Evolutionary conservation across 2,797 vertebrate genomes (phyloP).

Genomic region (Hemitrygon akajei): DNA sequence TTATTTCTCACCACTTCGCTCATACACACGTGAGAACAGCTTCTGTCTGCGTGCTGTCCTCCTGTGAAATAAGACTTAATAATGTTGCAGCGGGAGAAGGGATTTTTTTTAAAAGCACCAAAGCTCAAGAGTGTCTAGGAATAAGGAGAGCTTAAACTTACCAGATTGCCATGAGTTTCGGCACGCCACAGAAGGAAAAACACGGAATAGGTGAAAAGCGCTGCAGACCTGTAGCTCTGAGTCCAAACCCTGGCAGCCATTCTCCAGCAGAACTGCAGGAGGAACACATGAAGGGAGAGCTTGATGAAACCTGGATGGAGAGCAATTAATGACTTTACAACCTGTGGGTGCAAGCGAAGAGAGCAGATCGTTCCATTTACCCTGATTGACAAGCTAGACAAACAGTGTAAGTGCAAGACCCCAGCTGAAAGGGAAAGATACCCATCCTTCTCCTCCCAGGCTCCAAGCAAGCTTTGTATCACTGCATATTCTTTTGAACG

Average conservation of each 20-base stretch:
- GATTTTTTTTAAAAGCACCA: too few species aligned
- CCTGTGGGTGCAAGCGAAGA: constrained; percentile 45
- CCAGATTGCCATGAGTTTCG: not conserved
- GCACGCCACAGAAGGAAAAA: constrained; percentile 5
- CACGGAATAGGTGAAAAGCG: constrained; percentile 31
- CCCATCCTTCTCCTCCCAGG: constrained; percentile 1
- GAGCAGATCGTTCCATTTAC: constrained; percentile 32
- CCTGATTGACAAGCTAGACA: constrained; percentile 43
- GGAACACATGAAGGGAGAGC: constrained; percentile 29
- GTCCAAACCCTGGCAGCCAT: constrained; percentile 31
- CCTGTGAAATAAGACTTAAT: too few species aligned
- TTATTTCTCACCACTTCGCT: not conserved
- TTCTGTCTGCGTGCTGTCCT: not conserved
- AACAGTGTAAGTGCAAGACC: not conserved
- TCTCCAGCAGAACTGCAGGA: constrained; percentile 34
- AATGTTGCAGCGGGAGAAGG: not conserved
- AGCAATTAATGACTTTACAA: constrained; percentile 55
- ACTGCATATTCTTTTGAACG: not conserved
- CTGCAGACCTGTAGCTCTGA: constrained; percentile 20
- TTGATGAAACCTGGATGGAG: constrained; percentile 36
- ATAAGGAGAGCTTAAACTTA: constrained; percentile 2
- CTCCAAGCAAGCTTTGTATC: not conserved
- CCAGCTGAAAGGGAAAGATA: not conserved
- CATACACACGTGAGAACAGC: constrained; percentile 20
- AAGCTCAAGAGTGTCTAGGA: not conserved